These are phyloP conservation scores for Philypnodon macrostomus DNA, from an alignment of 2,797 vertebrate genomes.

Conservation along the genomic window DNA sequence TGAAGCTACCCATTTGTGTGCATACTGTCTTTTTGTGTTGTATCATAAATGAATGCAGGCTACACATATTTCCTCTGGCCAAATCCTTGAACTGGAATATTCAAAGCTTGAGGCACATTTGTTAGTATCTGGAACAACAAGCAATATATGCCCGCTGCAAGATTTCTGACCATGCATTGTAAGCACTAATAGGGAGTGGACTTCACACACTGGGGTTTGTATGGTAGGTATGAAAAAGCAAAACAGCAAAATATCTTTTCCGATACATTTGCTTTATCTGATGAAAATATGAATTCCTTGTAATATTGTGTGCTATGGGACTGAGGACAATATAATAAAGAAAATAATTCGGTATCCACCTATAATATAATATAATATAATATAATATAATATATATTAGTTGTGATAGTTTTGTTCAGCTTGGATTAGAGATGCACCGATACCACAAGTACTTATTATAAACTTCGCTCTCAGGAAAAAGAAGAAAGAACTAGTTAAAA, in stretches of 20 bases:
- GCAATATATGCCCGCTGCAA: not conserved
- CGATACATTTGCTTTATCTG: too few relatives aligned
- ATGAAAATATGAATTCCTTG: too few relatives aligned
- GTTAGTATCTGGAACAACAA: conserved; percentile 7
- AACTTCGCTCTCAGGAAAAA: too few relatives aligned
- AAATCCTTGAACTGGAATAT: conserved; percentile 8
- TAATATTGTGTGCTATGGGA: too few relatives aligned
- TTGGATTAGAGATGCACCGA: too few relatives aligned
- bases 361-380: too few relatives aligned
- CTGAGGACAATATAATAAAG: too few relatives aligned
- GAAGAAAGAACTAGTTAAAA: too few relatives aligned
- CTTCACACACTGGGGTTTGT: not conserved
- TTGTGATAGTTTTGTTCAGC: too few relatives aligned
- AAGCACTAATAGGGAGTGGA: not conserved
- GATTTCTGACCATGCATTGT: not conserved
- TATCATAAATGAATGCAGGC: conserved; percentile 1
- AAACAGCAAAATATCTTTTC: not conserved
- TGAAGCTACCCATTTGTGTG: conserved; percentile 1
- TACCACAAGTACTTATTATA: too few relatives aligned
- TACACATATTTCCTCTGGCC: not conserved
- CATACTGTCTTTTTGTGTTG: conserved; percentile 1
- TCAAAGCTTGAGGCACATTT: conserved; percentile 6
- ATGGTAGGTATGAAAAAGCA: not conserved
- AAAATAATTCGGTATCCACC: too few relatives aligned
- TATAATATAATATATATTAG: too few relatives aligned